A percentile compares a stretch with the other conserved stretches of the same genome.
Conservation (phyloP, 2,888 invertebrate species). For the Enchytraeus crypticus region DNA sequence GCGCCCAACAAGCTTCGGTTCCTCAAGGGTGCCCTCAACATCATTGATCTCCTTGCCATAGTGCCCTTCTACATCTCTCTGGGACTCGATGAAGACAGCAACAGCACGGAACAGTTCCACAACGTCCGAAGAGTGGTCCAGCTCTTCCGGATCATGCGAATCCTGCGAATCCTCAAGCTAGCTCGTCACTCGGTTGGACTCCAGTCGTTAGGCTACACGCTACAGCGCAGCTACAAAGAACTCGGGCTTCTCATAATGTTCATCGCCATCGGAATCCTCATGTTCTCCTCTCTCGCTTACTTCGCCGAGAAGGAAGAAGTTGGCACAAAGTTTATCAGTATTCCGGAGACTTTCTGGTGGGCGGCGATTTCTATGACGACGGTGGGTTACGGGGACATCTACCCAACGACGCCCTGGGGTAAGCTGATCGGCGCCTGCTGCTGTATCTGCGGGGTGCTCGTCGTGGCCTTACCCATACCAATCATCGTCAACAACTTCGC, state of each 20-base stretch:
- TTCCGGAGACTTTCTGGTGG: too few relatives aligned
- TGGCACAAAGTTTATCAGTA: constrained; percentile 90
- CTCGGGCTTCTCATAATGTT: constrained; percentile 93
- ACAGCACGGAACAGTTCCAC: constrained; percentile 57
- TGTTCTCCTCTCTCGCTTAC: constrained; percentile 96
- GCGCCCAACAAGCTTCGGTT: constrained; percentile 99
- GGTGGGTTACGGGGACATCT: constrained; percentile 91
- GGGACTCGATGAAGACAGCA: constrained; percentile 92
- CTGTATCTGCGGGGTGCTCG: constrained; percentile 99
- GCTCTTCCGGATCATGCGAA: constrained; percentile 77
- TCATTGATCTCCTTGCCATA: constrained; percentile 96
- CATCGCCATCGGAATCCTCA: constrained; percentile 95
- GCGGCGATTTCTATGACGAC: constrained; percentile 70
- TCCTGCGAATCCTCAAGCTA: constrained; percentile 49
- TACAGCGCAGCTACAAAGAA: constrained; percentile 97
- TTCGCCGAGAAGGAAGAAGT: constrained; percentile 98
- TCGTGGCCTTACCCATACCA: constrained; percentile 99
- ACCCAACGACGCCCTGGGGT: constrained; percentile 92
- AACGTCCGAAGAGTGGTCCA: constrained; percentile 96
- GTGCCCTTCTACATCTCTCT: constrained; percentile 96
- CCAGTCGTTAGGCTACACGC: constrained; percentile 93
- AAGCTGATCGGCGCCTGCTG: constrained; percentile 99
- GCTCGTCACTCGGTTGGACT: constrained; percentile 96
- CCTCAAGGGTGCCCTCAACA: constrained; percentile 95
- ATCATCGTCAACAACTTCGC: constrained; percentile 99